Evolutionary conservation across 2,113 vertebrate genomes (phyloP).

Genomic region (Dicerorhinus sumatrensis): DNA sequence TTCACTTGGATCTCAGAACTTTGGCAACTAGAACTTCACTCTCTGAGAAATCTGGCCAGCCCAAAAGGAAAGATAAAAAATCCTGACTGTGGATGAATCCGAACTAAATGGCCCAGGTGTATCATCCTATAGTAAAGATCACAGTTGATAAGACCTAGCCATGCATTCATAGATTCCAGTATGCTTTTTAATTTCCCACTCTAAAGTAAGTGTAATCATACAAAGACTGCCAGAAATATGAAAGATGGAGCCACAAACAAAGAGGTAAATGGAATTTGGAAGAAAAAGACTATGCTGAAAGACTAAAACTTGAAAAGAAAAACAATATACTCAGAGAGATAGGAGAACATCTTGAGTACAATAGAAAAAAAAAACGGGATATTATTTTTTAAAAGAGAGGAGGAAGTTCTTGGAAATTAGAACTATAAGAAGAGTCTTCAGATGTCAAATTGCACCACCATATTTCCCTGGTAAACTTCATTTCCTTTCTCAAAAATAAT

Average conservation of each 20-base stretch:
- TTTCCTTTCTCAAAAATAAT: background rate
- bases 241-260: background rate
- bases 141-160: background rate
- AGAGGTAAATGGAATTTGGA: background rate
- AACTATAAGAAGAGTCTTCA: background rate
- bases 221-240: background rate
- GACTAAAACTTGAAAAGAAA: conserved; percentile 11
- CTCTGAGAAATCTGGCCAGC: background rate
- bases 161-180: background rate
- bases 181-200: conserved; percentile 23
- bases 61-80: background rate
- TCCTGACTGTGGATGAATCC: background rate
- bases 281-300: background rate
- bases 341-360: background rate
- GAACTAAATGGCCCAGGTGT: background rate
- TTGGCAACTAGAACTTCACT: background rate
- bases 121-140: background rate
- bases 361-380: background rate
- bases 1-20: background rate
- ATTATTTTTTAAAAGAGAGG: background rate
- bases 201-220: background rate
- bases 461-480: background rate
- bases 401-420: conserved; percentile 36
- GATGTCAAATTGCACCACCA: background rate
- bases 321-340: background rate